These are phyloP conservation scores for Coregonus sp. DNA, from an alignment of 2,797 vertebrate species.

Conservation along the genomic window DNA sequence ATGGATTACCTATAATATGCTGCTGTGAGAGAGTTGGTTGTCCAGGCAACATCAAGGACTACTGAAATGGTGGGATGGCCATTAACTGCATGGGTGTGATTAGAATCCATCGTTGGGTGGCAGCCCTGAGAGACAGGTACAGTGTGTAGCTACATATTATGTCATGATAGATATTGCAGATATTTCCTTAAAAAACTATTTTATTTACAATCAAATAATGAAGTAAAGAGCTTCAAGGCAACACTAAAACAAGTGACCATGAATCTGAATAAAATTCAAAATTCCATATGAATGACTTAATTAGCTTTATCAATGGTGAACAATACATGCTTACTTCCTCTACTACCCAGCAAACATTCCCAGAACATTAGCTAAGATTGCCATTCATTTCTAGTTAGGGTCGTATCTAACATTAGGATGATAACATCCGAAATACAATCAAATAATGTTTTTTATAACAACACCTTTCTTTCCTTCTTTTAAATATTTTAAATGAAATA, in stretches of 20 bases:
- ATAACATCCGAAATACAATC: too few species aligned
- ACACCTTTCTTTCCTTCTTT: too few species aligned
- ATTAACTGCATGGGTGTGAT: background rate
- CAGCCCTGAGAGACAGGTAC: background rate
- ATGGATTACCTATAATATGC: conserved; percentile 30
- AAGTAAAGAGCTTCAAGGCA: background rate
- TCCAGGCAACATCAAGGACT: conserved; percentile 2
- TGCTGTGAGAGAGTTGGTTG: conserved; percentile 12
- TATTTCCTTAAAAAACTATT: conserved; percentile 42
- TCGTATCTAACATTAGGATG: too few species aligned
- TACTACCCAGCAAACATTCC: conserved; percentile 42
- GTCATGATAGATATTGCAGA: background rate
- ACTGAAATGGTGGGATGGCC: background rate
- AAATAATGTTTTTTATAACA: too few species aligned
- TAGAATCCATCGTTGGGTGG: conserved; percentile 1
- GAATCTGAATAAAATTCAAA: background rate
- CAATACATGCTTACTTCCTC: conserved; percentile 54
- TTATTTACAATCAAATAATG: conserved; percentile 6
- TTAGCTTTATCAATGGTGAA: conserved; percentile 61
- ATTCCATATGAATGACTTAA: background rate
- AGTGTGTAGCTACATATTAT: background rate
- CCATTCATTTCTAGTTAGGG: too few species aligned
- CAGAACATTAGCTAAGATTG: too few species aligned
- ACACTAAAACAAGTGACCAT: background rate
- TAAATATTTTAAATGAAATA: too few species aligned